Evolutionary conservation across 1,140 invertebrate species (phyloP), one percentile per base, ranked within the genome.

Genomic region (Drosophila sturtevanti): DNA sequence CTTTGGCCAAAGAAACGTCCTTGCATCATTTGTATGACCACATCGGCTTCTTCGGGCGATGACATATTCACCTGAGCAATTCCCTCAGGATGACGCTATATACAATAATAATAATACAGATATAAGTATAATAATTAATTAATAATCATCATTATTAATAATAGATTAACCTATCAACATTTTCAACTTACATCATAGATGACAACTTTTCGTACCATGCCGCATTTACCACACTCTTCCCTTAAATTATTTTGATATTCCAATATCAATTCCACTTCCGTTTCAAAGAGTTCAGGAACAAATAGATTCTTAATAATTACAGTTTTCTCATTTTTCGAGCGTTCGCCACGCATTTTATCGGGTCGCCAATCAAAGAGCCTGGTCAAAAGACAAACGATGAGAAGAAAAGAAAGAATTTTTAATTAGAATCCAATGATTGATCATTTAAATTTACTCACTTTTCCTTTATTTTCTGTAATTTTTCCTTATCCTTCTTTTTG

Each of bases 241-340:
- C 97, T 93, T 55, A 99, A 93, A 89, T 99, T 98, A 73, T 98
- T 95, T 89, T 98, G 96, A 89, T 98, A 97, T 84, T 99, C 98
- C 54, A 99, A 93, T 59, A 99, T 96, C 18, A 98, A 92, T 16
- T 95, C 94, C 0, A 98, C 97, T 74, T 99, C 96, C 63, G 95
- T 94, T 92, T 98, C 97, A 93, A 99, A 99, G 77, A 98, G 95
- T 71, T 95, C 93, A 0, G 98, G 96, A 63, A 95, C 94, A 93
- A 99, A 99, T 22, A 99, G 94, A 93, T 99, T 99, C 89, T 98
- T 98, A 0, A 99, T 94, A 35, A 99, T 96, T 0, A 99, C 97
- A 48, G 97, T 95, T 82, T 95, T 95, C 90, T 99, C 98, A 91
- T 96, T 95, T 90, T 98, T 98, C 0, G 94, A 93, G 58, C 98